phyloP scores from a whole-genome alignment of 2,113 vertebrate species.

The Lethenteron reissneri region DNA sequence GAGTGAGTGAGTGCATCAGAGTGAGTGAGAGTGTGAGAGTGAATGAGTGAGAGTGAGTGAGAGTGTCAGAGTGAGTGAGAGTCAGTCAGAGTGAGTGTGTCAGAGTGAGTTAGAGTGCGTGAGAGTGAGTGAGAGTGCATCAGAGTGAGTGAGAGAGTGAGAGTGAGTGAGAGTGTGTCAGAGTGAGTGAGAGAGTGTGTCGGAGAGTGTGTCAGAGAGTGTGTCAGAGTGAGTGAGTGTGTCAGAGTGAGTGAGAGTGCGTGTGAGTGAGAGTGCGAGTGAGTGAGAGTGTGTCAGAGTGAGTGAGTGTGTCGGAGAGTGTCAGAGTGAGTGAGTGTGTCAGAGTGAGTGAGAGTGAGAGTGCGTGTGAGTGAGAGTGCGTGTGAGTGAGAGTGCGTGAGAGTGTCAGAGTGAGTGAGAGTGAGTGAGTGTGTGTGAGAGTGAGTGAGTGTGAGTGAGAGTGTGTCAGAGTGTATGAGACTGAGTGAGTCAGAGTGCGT shows the following conservation, averaged over 20 bases:
- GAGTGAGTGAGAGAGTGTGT: slow-evolving; percentile 4
- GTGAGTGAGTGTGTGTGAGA: too few species aligned
- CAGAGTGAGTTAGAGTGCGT: background rate
- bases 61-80: background rate
- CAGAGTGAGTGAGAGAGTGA: background rate
- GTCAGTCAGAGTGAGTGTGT: background rate
- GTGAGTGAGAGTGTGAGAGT: background rate
- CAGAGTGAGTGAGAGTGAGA: too few species aligned
- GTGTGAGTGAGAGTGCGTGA: too few species aligned
- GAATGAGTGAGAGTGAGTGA: background rate
- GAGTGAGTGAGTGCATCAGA: background rate
- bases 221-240: too few species aligned
- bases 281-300: background rate
- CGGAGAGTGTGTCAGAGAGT: background rate
- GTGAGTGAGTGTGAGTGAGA: too few species aligned
- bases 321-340: too few species aligned
- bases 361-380: too few species aligned
- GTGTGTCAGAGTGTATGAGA: too few species aligned
- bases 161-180: background rate
- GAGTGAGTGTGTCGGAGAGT: background rate
- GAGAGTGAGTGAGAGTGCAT: too few species aligned
- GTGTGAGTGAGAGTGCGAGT: background rate
- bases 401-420: too few species aligned
- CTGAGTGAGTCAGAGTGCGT: too few species aligned
- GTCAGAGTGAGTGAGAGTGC: too few species aligned